Base-by-base conservation (phyloP, 2,113 vertebrate genomes). In the Opisthocomus hoazin region DNA sequence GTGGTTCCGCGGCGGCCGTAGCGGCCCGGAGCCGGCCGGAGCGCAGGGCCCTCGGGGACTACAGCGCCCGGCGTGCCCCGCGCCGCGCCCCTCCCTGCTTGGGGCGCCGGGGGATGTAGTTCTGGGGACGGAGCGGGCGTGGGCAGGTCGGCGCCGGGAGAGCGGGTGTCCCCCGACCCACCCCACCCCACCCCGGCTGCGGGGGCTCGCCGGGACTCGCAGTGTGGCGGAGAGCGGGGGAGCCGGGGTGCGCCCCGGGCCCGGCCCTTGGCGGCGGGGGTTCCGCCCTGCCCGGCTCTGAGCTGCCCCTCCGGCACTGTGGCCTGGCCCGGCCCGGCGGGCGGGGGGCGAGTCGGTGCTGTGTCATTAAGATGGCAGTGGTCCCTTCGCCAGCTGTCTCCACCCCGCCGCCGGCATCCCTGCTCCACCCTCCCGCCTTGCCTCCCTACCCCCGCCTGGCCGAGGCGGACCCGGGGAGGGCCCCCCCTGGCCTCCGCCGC, bases 101-200 rank as follows among this genome's bases (percentile, higher is more conserved):
- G 53, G 96, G 43, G 83, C 46, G 86, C 54, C 90, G 97, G 97
- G 91, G 57, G 45, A 61, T 94, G 97, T 98, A 97, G 97, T 97
- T 58, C 68, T 39, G 54, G 14, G 46, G 6, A 17, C 7, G n/a
- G 36, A 9, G n/a, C 60, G 64, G 57, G 84, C 73, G 78, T 77
- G 65, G 64, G 71, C 60, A 26, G 71, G 23, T 21, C n/a, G 19
- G 26, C 36, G 4, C 21, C 41, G 11, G 76, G 13, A 36, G 46
- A 10, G 23, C 1, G 13, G 20, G 13, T 23, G 51, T 1, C 4
- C 26, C 16, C 16, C 60, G 78, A 46, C 32, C 53, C 65, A 14
- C 37, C 51, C 61, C 71, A 30, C 39, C 61, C 29, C 57, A 12
- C 50, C 30, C 29, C 80, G 58, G 73, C 90, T 15, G n/a, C 1